Evolutionary conservation across 2,888 invertebrate genomes (phyloP).

Genomic region (Ichneumoninae sp.): DNA sequence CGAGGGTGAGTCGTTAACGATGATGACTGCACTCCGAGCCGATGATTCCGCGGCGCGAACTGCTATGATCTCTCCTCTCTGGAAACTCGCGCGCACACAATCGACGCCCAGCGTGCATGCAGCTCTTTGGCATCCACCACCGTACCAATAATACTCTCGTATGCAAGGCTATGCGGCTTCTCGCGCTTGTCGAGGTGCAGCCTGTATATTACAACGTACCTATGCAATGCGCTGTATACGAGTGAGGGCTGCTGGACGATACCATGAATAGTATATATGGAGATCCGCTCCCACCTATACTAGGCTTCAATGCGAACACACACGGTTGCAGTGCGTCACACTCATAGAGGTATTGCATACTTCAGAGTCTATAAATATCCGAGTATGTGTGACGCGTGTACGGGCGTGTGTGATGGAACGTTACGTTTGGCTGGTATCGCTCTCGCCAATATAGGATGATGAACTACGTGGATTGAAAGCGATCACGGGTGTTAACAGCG

Average conservation of each 20-base stretch:
- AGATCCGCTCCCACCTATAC: not conserved
- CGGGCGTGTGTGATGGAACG: slow-evolving; percentile 16
- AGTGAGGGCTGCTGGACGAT: not conserved
- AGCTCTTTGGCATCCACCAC: not conserved
- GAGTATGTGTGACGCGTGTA: slow-evolving; percentile 15
- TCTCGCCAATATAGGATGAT: slow-evolving; percentile 80
- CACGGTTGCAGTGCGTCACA: not conserved
- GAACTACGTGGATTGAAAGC: slow-evolving; percentile 83
- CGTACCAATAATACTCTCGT: slow-evolving; percentile 12
- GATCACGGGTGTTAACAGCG: slow-evolving; percentile 83
- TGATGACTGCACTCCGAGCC: slow-evolving; percentile 72
- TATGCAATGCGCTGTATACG: not conserved
- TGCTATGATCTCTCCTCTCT: slow-evolving; percentile 65
- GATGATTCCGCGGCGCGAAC: slow-evolving; percentile 72
- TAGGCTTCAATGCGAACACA: not conserved
- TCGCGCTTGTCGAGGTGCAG: slow-evolving; percentile 25
- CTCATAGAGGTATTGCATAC: not conserved
- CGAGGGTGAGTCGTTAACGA: slow-evolving; percentile 73
- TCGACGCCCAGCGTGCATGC: not conserved
- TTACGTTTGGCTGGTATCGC: slow-evolving; percentile 40
- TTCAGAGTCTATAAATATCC: not conserved
- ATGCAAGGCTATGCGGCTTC: slow-evolving; percentile 10
- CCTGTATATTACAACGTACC: slow-evolving; percentile 38
- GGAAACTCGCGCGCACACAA: slow-evolving; percentile 2
- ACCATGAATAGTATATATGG: slow-evolving; percentile 14